Conservation (phyloP, 2,113 vertebrate genomes). For the Pongo pygmaeus region DNA sequence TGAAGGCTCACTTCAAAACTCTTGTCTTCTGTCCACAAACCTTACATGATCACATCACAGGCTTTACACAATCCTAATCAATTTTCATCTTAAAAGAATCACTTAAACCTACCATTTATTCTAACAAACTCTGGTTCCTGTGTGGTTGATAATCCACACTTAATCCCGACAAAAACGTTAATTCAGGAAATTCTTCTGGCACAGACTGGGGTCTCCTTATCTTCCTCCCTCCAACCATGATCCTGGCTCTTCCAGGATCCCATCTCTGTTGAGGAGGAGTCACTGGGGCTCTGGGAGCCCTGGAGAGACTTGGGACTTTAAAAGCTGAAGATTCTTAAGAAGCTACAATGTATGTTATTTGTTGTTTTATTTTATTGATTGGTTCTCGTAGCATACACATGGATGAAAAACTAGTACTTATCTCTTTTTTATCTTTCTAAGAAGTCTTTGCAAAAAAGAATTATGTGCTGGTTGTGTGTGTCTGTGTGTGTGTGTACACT, state of each 20-base stretch:
- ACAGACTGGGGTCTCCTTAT: accelerated
- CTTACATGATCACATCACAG: accelerated
- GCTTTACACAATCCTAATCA: too few relatives aligned
- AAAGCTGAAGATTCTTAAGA: neutral
- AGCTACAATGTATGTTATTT: accelerated
- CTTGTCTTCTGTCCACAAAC: accelerated
- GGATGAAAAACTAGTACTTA: accelerated
- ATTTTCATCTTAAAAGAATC: neutral
- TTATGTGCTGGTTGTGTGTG: neutral
- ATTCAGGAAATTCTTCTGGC: accelerated
- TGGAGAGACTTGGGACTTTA: accelerated
- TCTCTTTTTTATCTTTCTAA: neutral
- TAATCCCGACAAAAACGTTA: accelerated
- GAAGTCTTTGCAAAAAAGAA: neutral
- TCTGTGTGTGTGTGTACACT: accelerated
- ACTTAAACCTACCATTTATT: accelerated
- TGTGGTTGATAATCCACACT: accelerated
- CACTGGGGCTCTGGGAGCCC: accelerated
- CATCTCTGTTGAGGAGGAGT: accelerated
- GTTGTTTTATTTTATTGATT: accelerated
- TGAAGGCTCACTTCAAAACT: neutral
- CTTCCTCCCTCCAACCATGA: accelerated
- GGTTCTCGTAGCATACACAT: accelerated
- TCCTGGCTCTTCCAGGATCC: accelerated
- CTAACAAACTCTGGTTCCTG: accelerated